Base-by-base conservation (phyloP, 2,797 vertebrate genomes). In the Parauchenoglanis ngamensis region DNA sequence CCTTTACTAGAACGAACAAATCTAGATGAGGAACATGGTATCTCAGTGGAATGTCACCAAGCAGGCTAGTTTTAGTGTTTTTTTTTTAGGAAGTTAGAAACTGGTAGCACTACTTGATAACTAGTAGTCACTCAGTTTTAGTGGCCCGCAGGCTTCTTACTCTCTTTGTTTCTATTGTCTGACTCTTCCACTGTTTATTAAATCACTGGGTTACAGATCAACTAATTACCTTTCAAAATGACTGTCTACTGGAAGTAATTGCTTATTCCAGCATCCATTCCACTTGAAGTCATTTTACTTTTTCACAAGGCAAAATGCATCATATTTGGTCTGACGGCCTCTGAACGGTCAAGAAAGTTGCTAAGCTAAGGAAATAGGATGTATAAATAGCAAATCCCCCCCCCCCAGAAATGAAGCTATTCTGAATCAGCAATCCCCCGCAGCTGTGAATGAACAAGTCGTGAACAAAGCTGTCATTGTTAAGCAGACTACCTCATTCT, bases 381-480 rank as follows among this genome's bases (percentile, higher is more conserved):
- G 61, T 44, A 52, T 52, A 67, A 67, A 67, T 52, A 83, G 80
- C 61, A 31, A 31, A 31, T 31, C 1, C 1, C 31, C 31, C 31
- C 31, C 31, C 4, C 15, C n/a, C 5, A 82, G 80, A 65, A 82
- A 65, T 63, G 56, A 63, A 59, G 63, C 61, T 5, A 19, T 52
- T 67, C 61, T 65, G 44, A 52, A 82, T 25, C 56, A 44, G 78
- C 61, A 59, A 35, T 44, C 56, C 35, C 31, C 56, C 21, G 54
- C 82, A 76, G 56, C 70, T 86, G 61, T 56, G 35, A 86, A 68
- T 25, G 75, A 86, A 86, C n/a, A 73, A n/a, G 63, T 17, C 40
- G 8, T n/a, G 25, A 80, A 86, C 76, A 80, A 86, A 80, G 54
- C 57, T 49, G n/a, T 76, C 17, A 63, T 76, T 85, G 70, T 85